Evolutionary conservation across 64 coral and sea anemone species (phyloP).

Genomic region (Stichodactyla helianthus): DNA sequence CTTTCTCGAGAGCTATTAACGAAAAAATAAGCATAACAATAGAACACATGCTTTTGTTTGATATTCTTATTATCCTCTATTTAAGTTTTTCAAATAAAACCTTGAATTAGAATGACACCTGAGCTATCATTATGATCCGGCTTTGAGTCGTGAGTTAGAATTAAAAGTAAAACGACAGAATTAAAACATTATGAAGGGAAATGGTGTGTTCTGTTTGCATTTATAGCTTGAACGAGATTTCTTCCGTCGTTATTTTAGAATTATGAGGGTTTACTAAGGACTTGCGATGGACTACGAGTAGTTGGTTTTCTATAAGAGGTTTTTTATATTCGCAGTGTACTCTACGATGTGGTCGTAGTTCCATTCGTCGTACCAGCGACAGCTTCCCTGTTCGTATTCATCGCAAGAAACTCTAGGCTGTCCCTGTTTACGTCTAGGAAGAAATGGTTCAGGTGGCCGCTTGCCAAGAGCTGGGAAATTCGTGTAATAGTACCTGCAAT

Average conservation of each 20-base stretch:
- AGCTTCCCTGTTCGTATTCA: slow-evolving; percentile 93
- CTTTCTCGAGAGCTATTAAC: not conserved
- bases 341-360: slow-evolving; percentile 94
- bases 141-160: not conserved
- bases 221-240: not conserved
- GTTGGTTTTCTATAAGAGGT: slow-evolving; percentile 35
- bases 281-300: not conserved
- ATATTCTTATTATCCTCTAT: not conserved
- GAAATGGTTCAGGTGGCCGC: slow-evolving; percentile 63
- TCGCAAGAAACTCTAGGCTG: slow-evolving; percentile 96
- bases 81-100: slow-evolving; percentile 11
- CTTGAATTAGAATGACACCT: not conserved
- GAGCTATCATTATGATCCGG: not conserved
- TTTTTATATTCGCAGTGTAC: slow-evolving; percentile 52
- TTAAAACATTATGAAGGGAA: not conserved
- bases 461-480: slow-evolving; percentile 94
- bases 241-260: not conserved
- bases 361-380: slow-evolving; percentile 99
- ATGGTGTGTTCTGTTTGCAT: not conserved
- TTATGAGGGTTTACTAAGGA: not conserved
- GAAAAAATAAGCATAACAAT: slow-evolving; percentile 9
- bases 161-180: not conserved
- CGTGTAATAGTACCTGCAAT: slow-evolving; percentile 89
- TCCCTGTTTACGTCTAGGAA: slow-evolving; percentile 60
- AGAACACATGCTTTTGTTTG: slow-evolving; percentile 12